Evolutionary conservation across 30 jellyfish, hydroid and myxozoan genomes (phyloP).

Genomic region (Cassiopea andromeda): DNA sequence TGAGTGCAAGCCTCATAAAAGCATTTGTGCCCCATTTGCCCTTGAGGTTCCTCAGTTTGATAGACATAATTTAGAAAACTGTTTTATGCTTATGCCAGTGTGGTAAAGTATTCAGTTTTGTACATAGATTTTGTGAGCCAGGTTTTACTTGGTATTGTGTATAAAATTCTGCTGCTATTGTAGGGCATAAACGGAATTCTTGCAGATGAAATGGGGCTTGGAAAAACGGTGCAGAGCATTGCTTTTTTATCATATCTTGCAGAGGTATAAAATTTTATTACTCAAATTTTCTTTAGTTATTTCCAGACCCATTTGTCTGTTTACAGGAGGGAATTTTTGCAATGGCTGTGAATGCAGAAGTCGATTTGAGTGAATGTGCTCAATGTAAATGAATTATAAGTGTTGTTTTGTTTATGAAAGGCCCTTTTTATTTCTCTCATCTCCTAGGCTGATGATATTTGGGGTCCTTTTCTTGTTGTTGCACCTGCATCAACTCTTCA

Average conservation of each 20-base stretch:
- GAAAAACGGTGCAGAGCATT: constrained; percentile 98
- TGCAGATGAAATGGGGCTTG: constrained; percentile 99
- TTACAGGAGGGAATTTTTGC: no score
- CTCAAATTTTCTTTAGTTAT: background rate
- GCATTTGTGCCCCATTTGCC: no score
- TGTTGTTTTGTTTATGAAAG: background rate
- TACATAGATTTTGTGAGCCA: no score
- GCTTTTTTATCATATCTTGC: constrained; percentile 97
- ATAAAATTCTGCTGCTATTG: background rate
- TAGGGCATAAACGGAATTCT: constrained; percentile 98
- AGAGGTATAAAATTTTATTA: constrained; percentile 70
- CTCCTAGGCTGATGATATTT: constrained; percentile 86
- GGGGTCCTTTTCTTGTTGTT: constrained; percentile 99
- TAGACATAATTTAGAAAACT: no score
- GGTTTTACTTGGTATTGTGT: background rate
- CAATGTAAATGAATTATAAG: no score
- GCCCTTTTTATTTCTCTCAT: background rate
- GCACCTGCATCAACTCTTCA: constrained; percentile 99
- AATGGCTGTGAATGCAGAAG: no score
- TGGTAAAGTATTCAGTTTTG: no score
- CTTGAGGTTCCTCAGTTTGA: no score
- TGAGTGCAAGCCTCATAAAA: no score
- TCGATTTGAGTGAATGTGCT: no score
- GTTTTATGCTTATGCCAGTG: no score
- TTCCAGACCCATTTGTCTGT: background rate